phyloP scores from a whole-genome alignment of 1,140 invertebrate genomes.

The Microvelia longipes region DNA sequence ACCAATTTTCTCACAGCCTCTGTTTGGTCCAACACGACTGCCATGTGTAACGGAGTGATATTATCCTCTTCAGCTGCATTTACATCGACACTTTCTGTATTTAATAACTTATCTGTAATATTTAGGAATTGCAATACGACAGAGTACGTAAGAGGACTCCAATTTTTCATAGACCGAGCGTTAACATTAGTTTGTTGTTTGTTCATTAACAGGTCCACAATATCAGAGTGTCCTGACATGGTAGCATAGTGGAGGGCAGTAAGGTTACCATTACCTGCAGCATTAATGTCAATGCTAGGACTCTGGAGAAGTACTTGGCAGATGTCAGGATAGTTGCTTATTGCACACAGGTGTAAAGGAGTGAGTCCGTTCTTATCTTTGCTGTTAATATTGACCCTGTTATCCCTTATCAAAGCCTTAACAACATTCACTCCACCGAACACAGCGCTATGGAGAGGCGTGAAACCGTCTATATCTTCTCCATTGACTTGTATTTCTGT shows the following conservation, averaged over 20 bases:
- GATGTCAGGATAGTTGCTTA: no score
- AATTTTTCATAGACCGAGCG: not conserved
- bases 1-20: slow-evolving; percentile 48
- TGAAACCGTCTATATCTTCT: slow-evolving; percentile 9
- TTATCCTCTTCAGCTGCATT: not conserved
- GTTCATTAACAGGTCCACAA: not conserved
- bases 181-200: not conserved
- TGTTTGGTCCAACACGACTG: slow-evolving; percentile 54
- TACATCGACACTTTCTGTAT: not conserved
- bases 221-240: not conserved
- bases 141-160: not conserved
- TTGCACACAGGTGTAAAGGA: not conserved
- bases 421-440: not conserved
- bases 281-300: not conserved
- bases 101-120: not conserved
- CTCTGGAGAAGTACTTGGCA: slow-evolving; percentile 52
- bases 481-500: slow-evolving; percentile 10
- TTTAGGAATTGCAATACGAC: not conserved
- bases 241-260: slow-evolving; percentile 32
- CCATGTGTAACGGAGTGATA: slow-evolving; percentile 48
- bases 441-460: slow-evolving; percentile 9
- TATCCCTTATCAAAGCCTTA: not conserved
- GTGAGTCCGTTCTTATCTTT: not conserved
- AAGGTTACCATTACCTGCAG: slow-evolving; percentile 46
- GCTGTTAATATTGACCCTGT: slow-evolving; percentile 24